Evolutionary conservation across 2,113 vertebrate genomes (phyloP).

Genomic region (Sceloporus undulatus): DNA sequence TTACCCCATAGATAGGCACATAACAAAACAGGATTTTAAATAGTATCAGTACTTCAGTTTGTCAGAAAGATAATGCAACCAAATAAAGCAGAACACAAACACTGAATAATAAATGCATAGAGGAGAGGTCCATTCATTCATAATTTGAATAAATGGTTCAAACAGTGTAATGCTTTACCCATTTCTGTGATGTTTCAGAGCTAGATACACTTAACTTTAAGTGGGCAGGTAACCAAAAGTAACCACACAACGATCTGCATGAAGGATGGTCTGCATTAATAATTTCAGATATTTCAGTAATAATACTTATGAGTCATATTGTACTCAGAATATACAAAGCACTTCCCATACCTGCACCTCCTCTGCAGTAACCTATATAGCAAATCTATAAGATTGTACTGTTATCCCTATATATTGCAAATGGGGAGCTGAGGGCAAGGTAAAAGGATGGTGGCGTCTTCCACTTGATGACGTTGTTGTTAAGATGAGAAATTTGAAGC

Average conservation of each 20-base stretch:
- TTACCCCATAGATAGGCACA: neutral
- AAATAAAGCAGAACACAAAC: neutral
- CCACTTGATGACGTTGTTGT: neutral
- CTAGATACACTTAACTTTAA: neutral
- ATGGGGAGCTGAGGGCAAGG: neutral
- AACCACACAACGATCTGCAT: neutral
- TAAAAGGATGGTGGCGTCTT: neutral
- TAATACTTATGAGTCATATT: neutral
- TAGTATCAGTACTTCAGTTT: neutral
- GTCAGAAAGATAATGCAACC: neutral
- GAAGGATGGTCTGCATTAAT: conserved; percentile 8
- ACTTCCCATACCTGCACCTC: neutral
- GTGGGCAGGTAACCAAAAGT: neutral
- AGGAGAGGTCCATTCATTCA: neutral
- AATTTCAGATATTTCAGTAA: neutral
- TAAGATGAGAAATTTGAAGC: neutral
- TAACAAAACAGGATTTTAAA: neutral
- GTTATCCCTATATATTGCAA: neutral
- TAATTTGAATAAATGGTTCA: neutral
- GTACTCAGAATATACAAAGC: neutral
- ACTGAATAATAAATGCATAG: neutral
- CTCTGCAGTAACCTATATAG: neutral
- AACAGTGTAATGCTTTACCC: neutral
- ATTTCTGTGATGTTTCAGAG: neutral
- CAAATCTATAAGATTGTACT: neutral